Conservation (phyloP, 2,797 vertebrate species). For the Lophotriccus pileatus region DNA sequence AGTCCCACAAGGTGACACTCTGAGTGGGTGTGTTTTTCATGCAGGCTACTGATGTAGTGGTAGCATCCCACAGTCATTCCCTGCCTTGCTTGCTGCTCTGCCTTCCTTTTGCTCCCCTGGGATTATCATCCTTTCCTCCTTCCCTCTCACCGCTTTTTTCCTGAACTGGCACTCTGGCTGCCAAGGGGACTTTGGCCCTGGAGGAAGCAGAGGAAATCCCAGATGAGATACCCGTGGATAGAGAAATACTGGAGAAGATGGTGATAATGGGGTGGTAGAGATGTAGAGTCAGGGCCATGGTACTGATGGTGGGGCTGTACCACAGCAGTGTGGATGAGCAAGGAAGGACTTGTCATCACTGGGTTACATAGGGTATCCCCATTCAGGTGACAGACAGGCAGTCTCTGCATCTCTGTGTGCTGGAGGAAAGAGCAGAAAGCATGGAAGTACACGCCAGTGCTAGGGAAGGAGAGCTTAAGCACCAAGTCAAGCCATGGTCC, state of each 20-base stretch:
- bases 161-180: background rate
- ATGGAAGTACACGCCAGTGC: background rate
- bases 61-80: background rate
- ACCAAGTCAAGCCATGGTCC: background rate
- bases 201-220: background rate
- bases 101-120: background rate
- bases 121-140: background rate
- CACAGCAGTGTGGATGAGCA: fast-evolving
- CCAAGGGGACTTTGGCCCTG: background rate
- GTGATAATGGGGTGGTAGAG: background rate
- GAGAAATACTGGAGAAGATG: background rate
- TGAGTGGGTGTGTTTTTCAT: background rate
- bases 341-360: background rate
- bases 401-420: background rate
- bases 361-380: background rate
- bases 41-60: background rate
- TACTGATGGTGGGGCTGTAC: background rate
- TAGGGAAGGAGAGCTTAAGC: background rate
- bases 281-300: background rate
- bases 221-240: background rate
- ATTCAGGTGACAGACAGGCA: background rate
- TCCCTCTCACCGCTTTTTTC: background rate
- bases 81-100: background rate
- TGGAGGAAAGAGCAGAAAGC: background rate
- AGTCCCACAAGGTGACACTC: background rate